phyloP scores from a whole-genome alignment of 2,113 vertebrate species.

The Solenodon paradoxus region DNA sequence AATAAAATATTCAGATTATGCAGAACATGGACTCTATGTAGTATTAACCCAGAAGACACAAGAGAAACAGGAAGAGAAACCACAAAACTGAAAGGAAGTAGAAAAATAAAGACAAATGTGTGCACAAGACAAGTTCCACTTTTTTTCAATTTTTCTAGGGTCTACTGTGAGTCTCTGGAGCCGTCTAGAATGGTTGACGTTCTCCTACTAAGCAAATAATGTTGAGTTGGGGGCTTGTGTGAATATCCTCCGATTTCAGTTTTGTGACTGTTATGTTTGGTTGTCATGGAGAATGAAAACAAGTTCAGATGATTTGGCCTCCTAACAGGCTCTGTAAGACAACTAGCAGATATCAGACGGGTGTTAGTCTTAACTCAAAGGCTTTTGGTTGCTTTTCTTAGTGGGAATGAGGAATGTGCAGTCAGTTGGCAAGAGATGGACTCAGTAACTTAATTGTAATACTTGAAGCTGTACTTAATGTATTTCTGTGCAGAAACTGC shows the following conservation, averaged over 20 bases:
- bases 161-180: not conserved
- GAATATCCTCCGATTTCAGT: not conserved
- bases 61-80: not conserved
- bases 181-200: not conserved
- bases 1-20: not conserved
- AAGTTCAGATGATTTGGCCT: slow-evolving; percentile 48
- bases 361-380: not conserved
- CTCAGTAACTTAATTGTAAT: not conserved
- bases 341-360: slow-evolving; percentile 9
- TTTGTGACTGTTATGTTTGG: slow-evolving; percentile 29
- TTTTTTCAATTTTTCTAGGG: not conserved
- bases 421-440: not conserved
- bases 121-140: not conserved
- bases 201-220: slow-evolving; percentile 22
- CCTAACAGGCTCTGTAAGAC: slow-evolving; percentile 20
- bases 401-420: not conserved
- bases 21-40: not conserved
- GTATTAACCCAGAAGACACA: not conserved
- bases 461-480: not conserved
- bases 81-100: not conserved
- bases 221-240: not conserved
- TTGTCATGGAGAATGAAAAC: slow-evolving; percentile 40
- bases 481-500: not conserved
- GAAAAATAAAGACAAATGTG: not conserved
- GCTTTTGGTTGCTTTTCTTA: not conserved